Conservation (phyloP, 2,888 invertebrate species). For the Ennomos erosarius region DNA sequence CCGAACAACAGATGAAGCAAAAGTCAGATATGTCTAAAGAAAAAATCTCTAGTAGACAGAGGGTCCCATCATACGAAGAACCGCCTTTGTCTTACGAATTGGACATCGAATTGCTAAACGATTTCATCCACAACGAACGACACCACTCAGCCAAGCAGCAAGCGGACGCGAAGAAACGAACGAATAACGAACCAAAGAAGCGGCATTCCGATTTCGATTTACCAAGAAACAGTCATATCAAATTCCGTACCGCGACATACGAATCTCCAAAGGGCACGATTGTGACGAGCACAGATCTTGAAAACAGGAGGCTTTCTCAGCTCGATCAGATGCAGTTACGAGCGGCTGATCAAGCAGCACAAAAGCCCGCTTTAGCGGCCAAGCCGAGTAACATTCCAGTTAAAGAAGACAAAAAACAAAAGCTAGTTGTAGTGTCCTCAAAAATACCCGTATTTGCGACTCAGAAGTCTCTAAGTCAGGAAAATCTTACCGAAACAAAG, state of each 20-base stretch:
- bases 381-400: slow-evolving; percentile 82
- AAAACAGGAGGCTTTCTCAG: slow-evolving; percentile 85
- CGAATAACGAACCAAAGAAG: slow-evolving; percentile 78
- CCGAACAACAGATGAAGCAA: slow-evolving; percentile 62
- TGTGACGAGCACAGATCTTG: slow-evolving; percentile 79
- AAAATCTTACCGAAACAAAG: slow-evolving; percentile 73
- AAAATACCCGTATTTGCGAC: slow-evolving; percentile 82
- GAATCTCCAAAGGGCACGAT: slow-evolving; percentile 85
- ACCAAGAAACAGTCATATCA: slow-evolving; percentile 84
- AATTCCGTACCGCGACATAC: slow-evolving; percentile 87
- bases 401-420: slow-evolving; percentile 65
- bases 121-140: slow-evolving; percentile 78
- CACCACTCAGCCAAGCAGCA: slow-evolving; percentile 75
- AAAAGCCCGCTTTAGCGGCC: slow-evolving; percentile 70
- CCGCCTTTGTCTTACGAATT: slow-evolving; percentile 73
- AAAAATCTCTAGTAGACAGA: slow-evolving; percentile 72
- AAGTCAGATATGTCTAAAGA: slow-evolving; percentile 60
- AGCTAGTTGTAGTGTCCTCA: slow-evolving; percentile 69
- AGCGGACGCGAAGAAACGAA: slow-evolving; percentile 69
- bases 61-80: slow-evolving; percentile 67
- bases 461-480: slow-evolving; percentile 80
- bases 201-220: slow-evolving; percentile 81
- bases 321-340: slow-evolving; percentile 76
- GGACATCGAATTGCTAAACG: slow-evolving; percentile 76
- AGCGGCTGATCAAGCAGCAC: slow-evolving; percentile 56